These are phyloP conservation scores for Arctocebus calabarensis DNA, from an alignment of 2,797 vertebrate species.

Conservation along the genomic window DNA sequence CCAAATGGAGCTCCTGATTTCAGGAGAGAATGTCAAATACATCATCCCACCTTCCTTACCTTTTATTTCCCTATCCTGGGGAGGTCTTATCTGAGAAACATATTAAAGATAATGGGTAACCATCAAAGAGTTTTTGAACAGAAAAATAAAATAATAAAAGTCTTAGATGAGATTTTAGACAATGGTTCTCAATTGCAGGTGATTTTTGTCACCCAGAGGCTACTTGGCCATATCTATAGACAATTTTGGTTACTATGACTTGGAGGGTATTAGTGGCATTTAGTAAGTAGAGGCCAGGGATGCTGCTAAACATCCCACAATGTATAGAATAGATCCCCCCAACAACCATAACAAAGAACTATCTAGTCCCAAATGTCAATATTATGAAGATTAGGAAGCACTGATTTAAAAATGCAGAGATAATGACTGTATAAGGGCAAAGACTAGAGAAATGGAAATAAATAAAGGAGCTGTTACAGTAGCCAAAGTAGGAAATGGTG, in stretches of 20 bases:
- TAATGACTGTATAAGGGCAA: not conserved
- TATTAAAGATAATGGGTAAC: not conserved
- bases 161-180: not conserved
- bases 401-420: not conserved
- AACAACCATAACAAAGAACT: not conserved
- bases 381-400: not conserved
- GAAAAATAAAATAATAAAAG: not conserved
- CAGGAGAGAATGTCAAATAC: not conserved
- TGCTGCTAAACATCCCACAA: accelerated
- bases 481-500: not conserved
- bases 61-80: not conserved
- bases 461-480: not conserved
- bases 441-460: not conserved
- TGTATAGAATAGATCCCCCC: not conserved
- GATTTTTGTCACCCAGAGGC: not conserved
- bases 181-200: not conserved
- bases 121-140: not conserved
- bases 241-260: not conserved
- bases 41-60: not conserved
- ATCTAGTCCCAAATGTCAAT: not conserved
- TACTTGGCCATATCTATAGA: not conserved
- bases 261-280: not conserved
- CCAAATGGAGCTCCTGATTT: not conserved
- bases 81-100: not conserved
- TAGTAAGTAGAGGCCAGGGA: not conserved